Evolutionary conservation across 2,888 invertebrate species (phyloP).

Genomic region (Acleris emargana): DNA sequence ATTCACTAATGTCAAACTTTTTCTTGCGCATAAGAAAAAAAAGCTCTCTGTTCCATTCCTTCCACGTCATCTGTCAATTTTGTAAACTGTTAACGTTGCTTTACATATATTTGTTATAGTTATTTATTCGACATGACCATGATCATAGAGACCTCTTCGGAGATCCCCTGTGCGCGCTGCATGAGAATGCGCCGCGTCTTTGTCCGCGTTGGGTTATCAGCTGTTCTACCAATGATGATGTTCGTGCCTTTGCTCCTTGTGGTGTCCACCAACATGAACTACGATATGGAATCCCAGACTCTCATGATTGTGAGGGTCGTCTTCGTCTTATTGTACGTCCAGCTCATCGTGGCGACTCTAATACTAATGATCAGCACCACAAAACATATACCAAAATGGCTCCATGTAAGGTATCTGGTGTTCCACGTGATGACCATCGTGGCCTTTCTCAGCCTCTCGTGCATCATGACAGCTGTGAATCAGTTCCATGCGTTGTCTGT

Average conservation of each 20-base stretch:
- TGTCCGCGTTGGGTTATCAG: conserved; percentile 58
- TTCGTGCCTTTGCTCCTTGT: conserved; percentile 57
- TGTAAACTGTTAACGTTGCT: not conserved
- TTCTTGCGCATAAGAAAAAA: no score
- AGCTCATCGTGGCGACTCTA: conserved; percentile 61
- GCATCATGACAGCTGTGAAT: conserved; percentile 54
- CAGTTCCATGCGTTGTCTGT: conserved; percentile 46
- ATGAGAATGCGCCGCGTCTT: conserved; percentile 55
- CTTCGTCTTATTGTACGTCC: conserved; percentile 58
- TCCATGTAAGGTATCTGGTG: conserved; percentile 59
- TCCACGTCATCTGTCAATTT: conserved; percentile 23
- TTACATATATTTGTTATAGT: not conserved
- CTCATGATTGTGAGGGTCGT: conserved; percentile 57
- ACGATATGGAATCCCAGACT: conserved; percentile 44
- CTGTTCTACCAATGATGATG: conserved; percentile 61
- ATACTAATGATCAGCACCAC: conserved; percentile 57
- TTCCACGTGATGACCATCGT: conserved; percentile 57
- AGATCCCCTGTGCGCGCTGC: conserved; percentile 58
- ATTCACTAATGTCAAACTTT: no score
- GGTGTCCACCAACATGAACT: conserved; percentile 46
- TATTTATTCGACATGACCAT: conserved; percentile 48
- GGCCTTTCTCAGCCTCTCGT: conserved; percentile 51
- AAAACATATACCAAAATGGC: conserved; percentile 53
- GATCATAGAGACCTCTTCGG: conserved; percentile 56
- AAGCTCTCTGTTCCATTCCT: no score